Conservation (phyloP, 2,797 vertebrate species). For the Nyctibius grandis region DNA sequence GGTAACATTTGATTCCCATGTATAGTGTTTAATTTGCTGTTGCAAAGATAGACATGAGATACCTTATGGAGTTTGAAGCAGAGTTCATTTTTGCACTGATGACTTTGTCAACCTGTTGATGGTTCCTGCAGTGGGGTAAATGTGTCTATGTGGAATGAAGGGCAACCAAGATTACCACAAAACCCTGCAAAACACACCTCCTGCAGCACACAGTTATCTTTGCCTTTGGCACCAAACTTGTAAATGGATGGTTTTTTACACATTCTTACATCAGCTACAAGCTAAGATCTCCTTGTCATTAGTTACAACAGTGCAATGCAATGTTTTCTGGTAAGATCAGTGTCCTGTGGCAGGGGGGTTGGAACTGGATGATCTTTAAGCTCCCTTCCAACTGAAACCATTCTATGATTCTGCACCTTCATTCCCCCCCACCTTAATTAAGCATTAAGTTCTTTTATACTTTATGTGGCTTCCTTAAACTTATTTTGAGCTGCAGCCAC, state of each 20-base stretch:
- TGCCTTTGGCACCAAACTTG: neutral
- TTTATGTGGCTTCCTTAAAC: neutral
- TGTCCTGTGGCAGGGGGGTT: too few relatives aligned
- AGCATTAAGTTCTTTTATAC: neutral
- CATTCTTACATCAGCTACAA: neutral
- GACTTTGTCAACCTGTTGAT: neutral
- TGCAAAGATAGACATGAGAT: neutral
- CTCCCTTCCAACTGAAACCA: too few relatives aligned
- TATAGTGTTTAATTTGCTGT: neutral
- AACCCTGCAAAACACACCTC: neutral
- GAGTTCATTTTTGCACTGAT: neutral
- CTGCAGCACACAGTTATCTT: neutral
- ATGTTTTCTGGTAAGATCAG: neutral
- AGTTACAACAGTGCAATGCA: neutral
- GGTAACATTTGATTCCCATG: neutral
- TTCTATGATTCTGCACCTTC: neutral
- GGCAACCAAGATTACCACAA: neutral
- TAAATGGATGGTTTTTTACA: neutral
- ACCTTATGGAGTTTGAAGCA: too few relatives aligned
- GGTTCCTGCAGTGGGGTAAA: neutral
- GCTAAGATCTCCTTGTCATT: neutral
- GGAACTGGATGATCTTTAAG: too few relatives aligned
- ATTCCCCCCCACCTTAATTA: neutral
- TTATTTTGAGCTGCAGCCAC: neutral
- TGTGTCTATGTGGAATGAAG: neutral